phyloP scores from a whole-genome alignment of 2,113 vertebrate genomes.

The Mobula birostris region DNA sequence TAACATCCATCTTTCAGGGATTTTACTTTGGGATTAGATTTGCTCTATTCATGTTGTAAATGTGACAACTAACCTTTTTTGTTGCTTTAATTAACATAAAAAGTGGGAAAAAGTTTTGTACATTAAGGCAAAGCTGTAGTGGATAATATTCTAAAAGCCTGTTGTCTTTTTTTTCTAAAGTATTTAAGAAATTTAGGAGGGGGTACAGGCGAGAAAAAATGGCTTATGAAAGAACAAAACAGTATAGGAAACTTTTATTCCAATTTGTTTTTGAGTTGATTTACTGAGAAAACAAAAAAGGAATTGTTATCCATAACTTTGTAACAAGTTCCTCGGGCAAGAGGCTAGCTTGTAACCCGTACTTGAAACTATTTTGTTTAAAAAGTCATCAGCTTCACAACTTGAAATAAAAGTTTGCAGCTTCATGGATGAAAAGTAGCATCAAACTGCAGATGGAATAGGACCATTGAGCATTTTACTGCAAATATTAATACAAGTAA shows the following conservation, averaged over 20 bases:
- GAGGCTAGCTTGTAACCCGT: constrained; percentile 57
- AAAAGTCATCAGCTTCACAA: constrained; percentile 63
- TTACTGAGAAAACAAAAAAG: constrained; percentile 39
- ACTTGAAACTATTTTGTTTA: constrained; percentile 61
- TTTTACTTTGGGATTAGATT: constrained; percentile 37
- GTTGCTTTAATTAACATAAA: neutral
- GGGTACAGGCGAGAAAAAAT: constrained; percentile 18
- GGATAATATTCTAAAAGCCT: constrained; percentile 34
- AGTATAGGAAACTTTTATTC: constrained; percentile 38
- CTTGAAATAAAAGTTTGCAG: constrained; percentile 68
- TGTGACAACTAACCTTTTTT: constrained; percentile 2
- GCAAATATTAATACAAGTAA: constrained; percentile 77
- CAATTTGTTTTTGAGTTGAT: constrained; percentile 43
- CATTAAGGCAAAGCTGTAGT: constrained; percentile 5
- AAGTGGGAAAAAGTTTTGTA: constrained; percentile 5
- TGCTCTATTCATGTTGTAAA: constrained; percentile 22
- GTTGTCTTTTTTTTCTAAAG: constrained; percentile 31
- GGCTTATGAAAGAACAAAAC: constrained; percentile 38
- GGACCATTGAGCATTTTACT: constrained; percentile 76
- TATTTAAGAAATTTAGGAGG: constrained; percentile 36
- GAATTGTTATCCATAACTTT: constrained; percentile 50
- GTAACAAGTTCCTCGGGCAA: constrained; percentile 49
- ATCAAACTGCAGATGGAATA: constrained; percentile 70
- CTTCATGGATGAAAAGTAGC: constrained; percentile 66
- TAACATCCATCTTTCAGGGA: constrained; percentile 47